Evolutionary conservation across 2,113 vertebrate genomes (phyloP), one percentile per base, ranked within the genome.

Genomic region (Pomatostomus ruficeps): DNA sequence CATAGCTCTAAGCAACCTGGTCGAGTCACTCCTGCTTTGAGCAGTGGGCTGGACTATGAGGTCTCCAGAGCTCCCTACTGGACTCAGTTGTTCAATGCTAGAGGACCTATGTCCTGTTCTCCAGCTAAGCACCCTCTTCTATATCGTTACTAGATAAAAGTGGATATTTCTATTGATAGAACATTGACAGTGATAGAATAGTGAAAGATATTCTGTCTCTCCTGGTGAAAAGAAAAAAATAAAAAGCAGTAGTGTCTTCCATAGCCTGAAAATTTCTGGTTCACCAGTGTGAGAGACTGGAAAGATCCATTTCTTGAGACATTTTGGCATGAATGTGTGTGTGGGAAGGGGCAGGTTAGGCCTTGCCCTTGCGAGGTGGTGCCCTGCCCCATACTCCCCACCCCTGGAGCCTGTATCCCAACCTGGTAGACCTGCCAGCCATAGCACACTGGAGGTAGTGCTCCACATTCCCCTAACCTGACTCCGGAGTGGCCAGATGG

Each of bases 351-450:
- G 11, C 33, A 43, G 26, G 14, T 72, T 26, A 21, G 21, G 26
- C 38, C 33, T 71, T 61, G 55, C 36, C 12, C 65, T 35, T 20
- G 8, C 31, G n/a, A 43, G 21, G 25, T 20, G 23, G 12, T 20
- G 12, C 31, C 17, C 10, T 35, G 17, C 8, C 17, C 38, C 33
- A 16, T 13, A 43, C 1, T 0, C 15, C 13, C 11, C 13, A 25
- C 4, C 26, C 13, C 38, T 5, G 12, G 18, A 63, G 28, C 40
- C n/a, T 63, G n/a, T 38, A 38, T 33, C 58, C 48, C 40, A 55
- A 1, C 9, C n/a, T 1, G 0, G 40, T 15, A 70, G 54, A 51
- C 9, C 25, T 51, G 45, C 36, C 55, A 43, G 0, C 7, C 20
- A 7, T 12, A 6, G 36, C 43, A 49, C 43, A 24, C 18, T 23